Evolutionary conservation across 1,140 invertebrate species (phyloP).

Genomic region (Zaprionus ornatus): DNA sequence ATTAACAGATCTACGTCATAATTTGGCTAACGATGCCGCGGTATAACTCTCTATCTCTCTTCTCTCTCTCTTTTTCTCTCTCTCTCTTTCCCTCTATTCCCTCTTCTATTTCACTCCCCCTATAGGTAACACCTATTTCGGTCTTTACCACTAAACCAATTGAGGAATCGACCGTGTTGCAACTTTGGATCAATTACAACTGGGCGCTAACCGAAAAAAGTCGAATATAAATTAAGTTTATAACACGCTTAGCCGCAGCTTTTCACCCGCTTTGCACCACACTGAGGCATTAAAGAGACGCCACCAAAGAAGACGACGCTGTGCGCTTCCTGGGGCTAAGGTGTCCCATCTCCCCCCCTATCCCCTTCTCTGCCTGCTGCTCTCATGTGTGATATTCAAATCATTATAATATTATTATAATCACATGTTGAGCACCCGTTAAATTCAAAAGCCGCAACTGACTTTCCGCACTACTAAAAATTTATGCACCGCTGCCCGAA

Average conservation of each 20-base stretch:
- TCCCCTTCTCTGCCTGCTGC: neutral
- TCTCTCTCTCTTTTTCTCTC: neutral
- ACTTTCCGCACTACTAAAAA: conserved; percentile 74
- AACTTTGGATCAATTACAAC: conserved; percentile 55
- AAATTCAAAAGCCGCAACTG: conserved; percentile 72
- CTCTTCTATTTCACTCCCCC: neutral
- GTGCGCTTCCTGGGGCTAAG: conserved; percentile 48
- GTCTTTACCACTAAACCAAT: conserved; percentile 1
- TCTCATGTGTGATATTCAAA: conserved; percentile 50
- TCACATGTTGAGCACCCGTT: conserved; percentile 63
- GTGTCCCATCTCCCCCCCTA: neutral
- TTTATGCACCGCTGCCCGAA: conserved; percentile 60
- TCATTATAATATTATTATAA: conserved; percentile 47
- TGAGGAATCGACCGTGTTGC: neutral
- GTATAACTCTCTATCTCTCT: neutral
- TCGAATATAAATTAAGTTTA: conserved; percentile 65
- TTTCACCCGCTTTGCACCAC: conserved; percentile 42
- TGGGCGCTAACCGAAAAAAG: conserved; percentile 51
- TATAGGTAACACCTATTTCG: neutral
- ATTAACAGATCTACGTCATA: neutral
- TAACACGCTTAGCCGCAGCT: conserved; percentile 34
- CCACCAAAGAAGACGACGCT: neutral
- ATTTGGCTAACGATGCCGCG: neutral
- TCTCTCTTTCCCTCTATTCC: neutral
- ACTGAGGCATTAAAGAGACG: conserved; percentile 54